Base-by-base conservation (phyloP, 2,797 vertebrate genomes). In the Enteromius paludinosus region DNA sequence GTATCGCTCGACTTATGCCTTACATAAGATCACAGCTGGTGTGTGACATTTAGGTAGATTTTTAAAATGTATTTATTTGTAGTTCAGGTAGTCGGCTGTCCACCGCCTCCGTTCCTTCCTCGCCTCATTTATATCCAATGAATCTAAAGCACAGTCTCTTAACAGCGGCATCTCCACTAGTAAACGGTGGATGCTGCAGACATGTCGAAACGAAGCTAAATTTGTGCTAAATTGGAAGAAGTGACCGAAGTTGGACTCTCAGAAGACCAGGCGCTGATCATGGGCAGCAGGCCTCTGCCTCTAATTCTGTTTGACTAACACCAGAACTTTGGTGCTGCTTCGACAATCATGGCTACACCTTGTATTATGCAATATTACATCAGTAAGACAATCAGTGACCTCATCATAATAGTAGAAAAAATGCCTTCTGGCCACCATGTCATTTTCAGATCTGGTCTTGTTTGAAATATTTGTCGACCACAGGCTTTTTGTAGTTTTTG, bases 141-240 rank as follows among this genome's bases (percentile, higher is more conserved):
- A 89, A 90, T 89, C 86, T 89, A 72, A 83, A 87, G 84, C 85
- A 85, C 85, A 86, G 84, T 72, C 45, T 90, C 73, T 88, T 77
- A 90, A 88, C 86, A 90, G 87, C 83, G 85, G 45, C 33, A 54
- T 79, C 56, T 85, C 61, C 30, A 69, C 45, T 52, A 64, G 83
- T 84, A 82, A 83, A 23, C 71, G 77, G 83, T 85, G 83, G 84
- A 61, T 66, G 87, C 88, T 92, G 88, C 91, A 91, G 88, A 87
- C 86, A 86, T 90, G 92, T 93, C 90, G 91, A 93, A 92, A 87
- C 85, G 71, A 83, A 91, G 86, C 82, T 85, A 90, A 90, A 88
- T 91, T 90, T 79, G 79, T 66, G 84, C 84, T 92, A 90, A 93
- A 93, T 90, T 91, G 90, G 88, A 90, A 88, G 88, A 86, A 89